Evolutionary conservation across 2,888 invertebrate species (phyloP).

Genomic region (Laspeyria flexula): DNA sequence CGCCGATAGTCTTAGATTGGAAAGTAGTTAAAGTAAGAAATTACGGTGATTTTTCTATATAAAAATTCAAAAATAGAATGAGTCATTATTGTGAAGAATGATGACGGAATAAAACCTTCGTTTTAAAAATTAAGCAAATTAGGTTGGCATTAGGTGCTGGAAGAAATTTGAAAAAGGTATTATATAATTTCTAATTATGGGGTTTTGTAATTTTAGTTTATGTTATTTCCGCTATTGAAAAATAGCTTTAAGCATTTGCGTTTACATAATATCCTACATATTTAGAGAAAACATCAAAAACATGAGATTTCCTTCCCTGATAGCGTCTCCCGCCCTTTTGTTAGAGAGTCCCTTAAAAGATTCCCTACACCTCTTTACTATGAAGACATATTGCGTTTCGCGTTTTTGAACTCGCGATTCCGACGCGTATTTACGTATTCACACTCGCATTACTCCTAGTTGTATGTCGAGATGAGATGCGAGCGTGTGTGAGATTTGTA

Average conservation of each 20-base stretch:
- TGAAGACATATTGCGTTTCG: conserved; percentile 86
- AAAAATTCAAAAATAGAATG: too few species aligned
- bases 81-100: too few species aligned
- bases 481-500: conserved; percentile 68
- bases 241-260: conserved; percentile 13
- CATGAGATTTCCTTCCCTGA: conserved; percentile 71
- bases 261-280: conserved; percentile 45
- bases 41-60: background rate
- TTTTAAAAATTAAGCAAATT: too few species aligned
- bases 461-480: conserved; percentile 80
- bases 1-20: conserved; percentile 40
- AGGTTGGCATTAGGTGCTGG: too few species aligned
- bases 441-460: conserved; percentile 83
- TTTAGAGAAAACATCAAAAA: conserved; percentile 66
- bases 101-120: too few species aligned
- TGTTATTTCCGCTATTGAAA: conserved; percentile 2
- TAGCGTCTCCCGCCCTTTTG: conserved; percentile 73
- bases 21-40: conserved; percentile 26
- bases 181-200: too few species aligned
- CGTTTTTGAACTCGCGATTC: conserved; percentile 85
- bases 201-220: conserved; percentile 2
- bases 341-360: conserved; percentile 74
- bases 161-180: too few species aligned
- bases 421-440: conserved; percentile 84
- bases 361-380: conserved; percentile 76